phyloP scores from a whole-genome alignment of 2,797 vertebrate genomes.

The Sebastes minor region DNA sequence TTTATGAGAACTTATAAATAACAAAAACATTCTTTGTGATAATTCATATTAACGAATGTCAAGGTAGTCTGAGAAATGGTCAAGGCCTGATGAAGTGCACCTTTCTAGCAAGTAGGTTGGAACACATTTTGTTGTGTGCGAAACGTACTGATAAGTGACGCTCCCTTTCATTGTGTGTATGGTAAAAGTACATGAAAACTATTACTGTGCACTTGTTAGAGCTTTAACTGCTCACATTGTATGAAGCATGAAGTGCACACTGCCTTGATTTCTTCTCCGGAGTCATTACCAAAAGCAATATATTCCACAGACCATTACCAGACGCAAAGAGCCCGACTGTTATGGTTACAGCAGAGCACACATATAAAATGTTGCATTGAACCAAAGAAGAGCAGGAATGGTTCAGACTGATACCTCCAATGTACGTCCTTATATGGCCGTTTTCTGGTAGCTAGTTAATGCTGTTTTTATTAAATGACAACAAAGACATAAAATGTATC shows the following conservation, averaged over 20 bases:
- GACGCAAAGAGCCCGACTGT: conserved; percentile 61
- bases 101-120: background rate
- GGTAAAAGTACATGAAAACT: background rate
- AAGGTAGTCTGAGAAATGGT: background rate
- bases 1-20: conserved; percentile 29
- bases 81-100: background rate
- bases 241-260: conserved; percentile 19
- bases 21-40: background rate
- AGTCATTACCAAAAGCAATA: conserved; percentile 57
- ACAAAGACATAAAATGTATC: conserved; percentile 50
- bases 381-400: conserved; percentile 53
- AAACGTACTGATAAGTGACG: background rate
- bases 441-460: conserved; percentile 38
- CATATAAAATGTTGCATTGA: conserved; percentile 63
- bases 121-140: conserved; percentile 5
- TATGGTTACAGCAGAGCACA: conserved; percentile 69
- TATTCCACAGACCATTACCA: conserved; percentile 60
- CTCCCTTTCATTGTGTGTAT: background rate
- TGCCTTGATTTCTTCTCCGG: conserved; percentile 31
- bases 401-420: conserved; percentile 32
- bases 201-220: background rate
- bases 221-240: conserved; percentile 16
- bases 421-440: conserved; percentile 65
- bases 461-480: conserved; percentile 59
- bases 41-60: background rate